Evolutionary conservation across 2,113 vertebrate genomes (phyloP), one percentile per base, ranked within the genome.

Genomic region (Megaleporinus macrocephalus): DNA sequence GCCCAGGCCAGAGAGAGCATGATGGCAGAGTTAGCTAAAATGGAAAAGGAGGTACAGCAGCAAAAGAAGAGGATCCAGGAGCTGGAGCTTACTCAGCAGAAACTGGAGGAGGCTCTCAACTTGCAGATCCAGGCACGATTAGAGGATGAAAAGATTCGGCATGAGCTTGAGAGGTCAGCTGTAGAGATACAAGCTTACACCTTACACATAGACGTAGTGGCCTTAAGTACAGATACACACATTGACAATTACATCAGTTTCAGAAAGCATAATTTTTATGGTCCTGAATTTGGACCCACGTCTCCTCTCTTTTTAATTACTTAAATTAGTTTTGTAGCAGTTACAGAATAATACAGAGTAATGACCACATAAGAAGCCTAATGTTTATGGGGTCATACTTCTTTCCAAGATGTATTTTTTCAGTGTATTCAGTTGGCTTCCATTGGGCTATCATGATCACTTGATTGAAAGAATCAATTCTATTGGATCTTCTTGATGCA

Each of bases 11-110:
- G 90, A 72, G 91, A 93, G 79, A 90, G 75, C 84, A 89, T 95
- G 91, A 81, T 88, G 69, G 86, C 89, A 2, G 89, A 92, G 78
- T 89, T 95, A 89, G 88, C 90, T 74, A 89, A 91, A 87, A 94
- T 92, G 87, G 89, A 92, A 69, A 90, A 59, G 76, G 91, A 92
- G 75, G 85, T 93, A 0, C 86, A 92, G 85, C 88, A 88, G 33
- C 93, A 95, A 81, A 92, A 91, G 62, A 90, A 62, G 73, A 93
- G 90, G 76, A 94, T 95, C 73, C 81, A 82, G 30, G 94, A 94
- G 79, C 63, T 95, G 86, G 94, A 95, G 87, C 73, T 89, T 80
- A 94, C 91, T 0, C 94, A 95, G 83, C 55, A 36, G 83, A 88
- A 91, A 61, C 88, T 95, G 61, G 93, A 95, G 78, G 89, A 85